Evolutionary conservation across 2,113 vertebrate genomes (phyloP).

Genomic region (Dolichotis patagonum): DNA sequence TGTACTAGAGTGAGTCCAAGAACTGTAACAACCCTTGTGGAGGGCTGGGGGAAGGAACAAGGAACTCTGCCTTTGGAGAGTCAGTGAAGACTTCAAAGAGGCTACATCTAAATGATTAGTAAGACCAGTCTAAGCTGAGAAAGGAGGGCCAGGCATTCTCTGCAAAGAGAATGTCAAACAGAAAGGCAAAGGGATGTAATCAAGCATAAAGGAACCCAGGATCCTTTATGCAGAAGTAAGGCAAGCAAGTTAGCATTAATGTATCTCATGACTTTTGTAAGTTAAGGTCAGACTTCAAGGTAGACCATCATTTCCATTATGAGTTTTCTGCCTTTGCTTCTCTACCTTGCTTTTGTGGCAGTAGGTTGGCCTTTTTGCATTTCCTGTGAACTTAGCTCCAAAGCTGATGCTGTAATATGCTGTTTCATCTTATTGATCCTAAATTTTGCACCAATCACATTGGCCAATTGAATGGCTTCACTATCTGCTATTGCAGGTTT

Average conservation of each 20-base stretch:
- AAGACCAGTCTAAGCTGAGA: conserved; percentile 1
- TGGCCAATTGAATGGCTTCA: conserved; percentile 5
- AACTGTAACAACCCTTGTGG: neutral
- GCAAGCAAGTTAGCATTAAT: conserved; percentile 30
- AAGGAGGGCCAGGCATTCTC: conserved; percentile 22
- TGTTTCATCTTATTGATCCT: conserved; percentile 45
- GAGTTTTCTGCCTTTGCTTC: conserved; percentile 3
- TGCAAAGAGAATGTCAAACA: neutral
- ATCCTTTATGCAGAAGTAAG: conserved; percentile 13
- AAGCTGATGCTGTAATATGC: conserved; percentile 38
- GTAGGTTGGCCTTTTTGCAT: conserved; percentile 1
- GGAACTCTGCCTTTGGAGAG: conserved; percentile 56
- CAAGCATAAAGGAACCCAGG: conserved; percentile 24
- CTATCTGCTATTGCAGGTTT: conserved; percentile 11
- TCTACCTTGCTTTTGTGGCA: neutral
- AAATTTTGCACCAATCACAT: conserved; percentile 18
- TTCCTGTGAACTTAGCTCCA: conserved; percentile 29
- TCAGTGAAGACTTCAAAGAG: conserved; percentile 58
- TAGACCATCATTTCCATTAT: neutral
- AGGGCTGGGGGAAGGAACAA: neutral
- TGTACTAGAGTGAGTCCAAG: neutral
- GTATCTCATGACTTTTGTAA: conserved; percentile 4
- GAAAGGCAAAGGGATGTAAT: conserved; percentile 12
- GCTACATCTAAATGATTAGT: conserved; percentile 56
- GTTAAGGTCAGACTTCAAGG: conserved; percentile 53